Base-by-base conservation (phyloP, 2,797 vertebrate genomes). In the Melanotaenia maccullochi region DNA sequence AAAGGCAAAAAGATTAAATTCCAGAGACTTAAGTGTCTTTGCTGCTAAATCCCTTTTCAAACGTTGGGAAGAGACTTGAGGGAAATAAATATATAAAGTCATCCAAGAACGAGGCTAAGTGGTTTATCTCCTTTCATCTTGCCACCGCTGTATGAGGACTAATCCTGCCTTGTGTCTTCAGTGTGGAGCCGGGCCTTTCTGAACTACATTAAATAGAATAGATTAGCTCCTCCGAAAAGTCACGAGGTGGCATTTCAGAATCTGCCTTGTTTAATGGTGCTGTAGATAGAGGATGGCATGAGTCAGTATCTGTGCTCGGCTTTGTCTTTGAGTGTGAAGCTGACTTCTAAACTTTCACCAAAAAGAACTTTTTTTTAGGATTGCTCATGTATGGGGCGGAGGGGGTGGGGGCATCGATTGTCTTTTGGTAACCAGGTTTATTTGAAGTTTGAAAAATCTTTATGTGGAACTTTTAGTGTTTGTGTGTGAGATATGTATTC, bases 51-150 rank as follows among this genome's bases (percentile, higher is more conserved):
- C 91, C 90, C 75, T 86, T 92, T 93, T 93, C 90, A 93, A 92
- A 90, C 76, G 78, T 80, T 76, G 72, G 79, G 89, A 87, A 85
- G 83, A 93, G 87, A 90, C 81, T 89, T 89, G 85, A 71, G 81
- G 82, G 82, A 93, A 93, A 94, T 92, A 93, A 92, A 94, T 93
- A 93, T 91, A 93, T 91, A 91, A 93, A 92, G 86, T 91, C 79
- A 90, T 92, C 91, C 91, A 92, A 90, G 89, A 91, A 89, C 60
- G 76, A 80, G 76, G 82, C 88, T 91, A 90, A 93, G 88, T 92
- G 92, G 86, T 93, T 93, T 92, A 93, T 94, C 92, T 91, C 82
- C 91, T 92, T 93, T 93, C 90, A 93, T 94, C 92, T 93, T 79
- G 81, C 85, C 85, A 87, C 85, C 60, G 74, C 87, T 87, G 60